Conservation (phyloP, 1,140 invertebrate genomes). For the Calosoma granatense region DNA sequence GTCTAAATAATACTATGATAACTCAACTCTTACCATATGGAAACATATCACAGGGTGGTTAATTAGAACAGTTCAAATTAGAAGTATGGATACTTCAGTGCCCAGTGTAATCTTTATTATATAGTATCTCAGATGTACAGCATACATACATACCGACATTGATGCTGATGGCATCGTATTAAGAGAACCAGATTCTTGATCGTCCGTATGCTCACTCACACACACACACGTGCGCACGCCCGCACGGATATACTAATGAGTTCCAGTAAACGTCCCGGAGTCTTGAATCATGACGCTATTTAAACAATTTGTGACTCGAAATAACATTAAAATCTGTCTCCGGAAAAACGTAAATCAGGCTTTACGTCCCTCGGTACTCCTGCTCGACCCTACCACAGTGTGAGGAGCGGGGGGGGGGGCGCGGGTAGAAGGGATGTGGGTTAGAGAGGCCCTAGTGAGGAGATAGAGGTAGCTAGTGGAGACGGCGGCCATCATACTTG, state of each 20-base stretch:
- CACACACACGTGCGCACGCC: no score
- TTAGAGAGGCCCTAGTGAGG: constrained; percentile 3
- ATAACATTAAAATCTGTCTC: constrained; percentile 43
- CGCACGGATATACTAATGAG: constrained; percentile 36
- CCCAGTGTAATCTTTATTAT: no score
- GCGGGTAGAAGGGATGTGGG: constrained; percentile 16
- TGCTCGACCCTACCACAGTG: not conserved
- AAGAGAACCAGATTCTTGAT: no score
- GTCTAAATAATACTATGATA: no score
- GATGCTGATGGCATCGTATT: no score
- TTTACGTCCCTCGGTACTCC: constrained; percentile 32
- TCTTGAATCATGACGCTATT: constrained; percentile 41
- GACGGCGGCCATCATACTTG: constrained; percentile 24
- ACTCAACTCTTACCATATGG: no score
- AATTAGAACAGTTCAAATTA: no score
- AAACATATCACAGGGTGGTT: no score
- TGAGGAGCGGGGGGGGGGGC: constrained; percentile 8
- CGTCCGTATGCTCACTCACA: no score
- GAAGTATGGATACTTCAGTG: no score
- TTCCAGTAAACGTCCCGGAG: constrained; percentile 36
- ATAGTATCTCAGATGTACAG: no score
- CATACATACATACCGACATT: no score
- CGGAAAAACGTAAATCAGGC: constrained; percentile 36
- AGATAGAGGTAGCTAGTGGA: constrained; percentile 10
- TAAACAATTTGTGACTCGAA: constrained; percentile 44